Evolutionary conservation across 1,140 invertebrate genomes (phyloP).

Genomic region (Scaptomyza montana): DNA sequence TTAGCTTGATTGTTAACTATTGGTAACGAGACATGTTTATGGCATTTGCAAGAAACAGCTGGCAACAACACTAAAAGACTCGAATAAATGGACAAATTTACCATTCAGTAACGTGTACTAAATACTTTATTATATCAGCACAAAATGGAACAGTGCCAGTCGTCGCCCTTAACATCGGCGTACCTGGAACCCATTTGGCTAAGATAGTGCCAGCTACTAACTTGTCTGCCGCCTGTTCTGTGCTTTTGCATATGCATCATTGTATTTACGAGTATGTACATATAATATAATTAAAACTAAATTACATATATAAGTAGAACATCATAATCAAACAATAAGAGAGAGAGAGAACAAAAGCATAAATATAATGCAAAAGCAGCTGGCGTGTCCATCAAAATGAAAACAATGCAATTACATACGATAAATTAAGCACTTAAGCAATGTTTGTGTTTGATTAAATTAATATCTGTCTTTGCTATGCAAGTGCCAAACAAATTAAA

Average conservation of each 20-base stretch:
- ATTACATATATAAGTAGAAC: conserved; percentile 44
- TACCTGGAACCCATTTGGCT: conserved; percentile 22
- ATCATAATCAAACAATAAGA: conserved; percentile 40
- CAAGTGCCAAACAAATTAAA: conserved; percentile 49
- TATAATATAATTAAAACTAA: conserved; percentile 6
- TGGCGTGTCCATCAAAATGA: conserved; percentile 63
- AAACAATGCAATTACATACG: conserved; percentile 57
- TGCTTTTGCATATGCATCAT: conserved; percentile 6
- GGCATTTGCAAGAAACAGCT: conserved; percentile 36
- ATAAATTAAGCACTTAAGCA: conserved; percentile 65
- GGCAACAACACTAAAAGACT: conserved; percentile 19
- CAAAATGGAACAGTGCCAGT: conserved; percentile 8
- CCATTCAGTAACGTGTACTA: conserved; percentile 30
- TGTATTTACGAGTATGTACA: background rate
- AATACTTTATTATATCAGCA: background rate
- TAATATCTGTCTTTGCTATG: conserved; percentile 7
- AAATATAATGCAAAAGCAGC: conserved; percentile 56
- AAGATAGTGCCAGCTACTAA: background rate
- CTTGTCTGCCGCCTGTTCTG: conserved; percentile 14
- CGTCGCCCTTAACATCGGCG: conserved; percentile 14
- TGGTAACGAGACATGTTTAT: conserved; percentile 20
- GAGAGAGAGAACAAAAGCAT: conserved; percentile 13
- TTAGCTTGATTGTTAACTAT: conserved; percentile 11
- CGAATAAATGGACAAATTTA: conserved; percentile 7
- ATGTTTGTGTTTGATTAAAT: conserved; percentile 58